A percentile compares a stretch with the other conserved stretches of the same genome.
Conservation (phyloP, 2,888 invertebrate genomes). For the Hypena proboscidalis region DNA sequence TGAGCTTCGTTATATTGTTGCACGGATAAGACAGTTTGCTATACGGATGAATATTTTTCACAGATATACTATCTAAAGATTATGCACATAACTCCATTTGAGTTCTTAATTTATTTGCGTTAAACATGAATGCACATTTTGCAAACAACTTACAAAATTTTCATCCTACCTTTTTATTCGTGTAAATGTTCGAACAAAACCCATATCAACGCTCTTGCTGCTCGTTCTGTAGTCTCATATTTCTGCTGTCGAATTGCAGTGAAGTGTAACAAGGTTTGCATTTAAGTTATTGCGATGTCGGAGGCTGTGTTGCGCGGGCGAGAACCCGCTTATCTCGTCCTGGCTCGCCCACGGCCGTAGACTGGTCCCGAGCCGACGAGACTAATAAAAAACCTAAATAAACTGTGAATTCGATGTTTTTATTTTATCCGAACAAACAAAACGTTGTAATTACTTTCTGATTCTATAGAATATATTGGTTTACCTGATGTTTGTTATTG, state of each 20-base stretch:
- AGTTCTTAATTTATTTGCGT: no score
- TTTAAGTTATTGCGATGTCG: conserved; percentile 55
- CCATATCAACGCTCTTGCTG: no score
- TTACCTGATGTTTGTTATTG: not conserved
- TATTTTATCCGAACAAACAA: conserved; percentile 13
- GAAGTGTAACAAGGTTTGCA: conserved; percentile 48
- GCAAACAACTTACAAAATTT: no score
- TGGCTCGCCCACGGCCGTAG: conserved; percentile 39
- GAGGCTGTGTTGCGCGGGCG: conserved; percentile 45
- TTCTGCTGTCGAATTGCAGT: conserved; percentile 28
- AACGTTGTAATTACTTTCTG: conserved; percentile 10
- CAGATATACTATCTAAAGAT: no score
- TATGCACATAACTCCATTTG: no score
- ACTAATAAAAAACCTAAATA: conserved; percentile 18
- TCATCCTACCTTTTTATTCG: no score
- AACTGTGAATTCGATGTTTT: no score
- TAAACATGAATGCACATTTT: no score
- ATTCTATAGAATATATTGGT: conserved; percentile 10
- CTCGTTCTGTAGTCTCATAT: conserved; percentile 6
- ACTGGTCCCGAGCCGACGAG: conserved; percentile 30
- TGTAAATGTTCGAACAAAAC: no score
- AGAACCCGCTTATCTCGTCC: conserved; percentile 48
- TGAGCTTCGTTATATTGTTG: no score
- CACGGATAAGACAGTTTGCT: no score
- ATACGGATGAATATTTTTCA: no score